These are phyloP conservation scores for Arctopsyche grandis DNA, from an alignment of 1,140 invertebrate species.

Conservation along the genomic window DNA sequence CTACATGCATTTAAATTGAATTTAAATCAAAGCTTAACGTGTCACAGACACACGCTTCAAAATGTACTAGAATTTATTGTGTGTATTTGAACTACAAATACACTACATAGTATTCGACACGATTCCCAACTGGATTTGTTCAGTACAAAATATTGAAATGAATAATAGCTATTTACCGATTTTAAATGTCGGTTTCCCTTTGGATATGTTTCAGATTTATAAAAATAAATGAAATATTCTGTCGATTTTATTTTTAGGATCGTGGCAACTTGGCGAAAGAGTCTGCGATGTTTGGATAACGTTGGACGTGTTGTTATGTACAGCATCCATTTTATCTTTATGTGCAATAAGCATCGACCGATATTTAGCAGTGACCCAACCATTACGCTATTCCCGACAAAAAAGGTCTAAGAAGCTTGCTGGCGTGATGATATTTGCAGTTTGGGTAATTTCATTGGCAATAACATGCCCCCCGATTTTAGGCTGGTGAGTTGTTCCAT, in stretches of 20 bases:
- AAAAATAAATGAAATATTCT: neutral
- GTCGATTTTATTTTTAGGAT: conserved; percentile 64
- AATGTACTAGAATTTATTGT: no score
- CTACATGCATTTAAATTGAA: no score
- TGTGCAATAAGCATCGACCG: conserved; percentile 88
- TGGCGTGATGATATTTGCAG: conserved; percentile 80
- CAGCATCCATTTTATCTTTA: conserved; percentile 82
- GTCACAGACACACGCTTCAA: no score
- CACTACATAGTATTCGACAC: no score
- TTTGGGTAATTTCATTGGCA: conserved; percentile 83
- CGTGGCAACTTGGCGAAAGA: conserved; percentile 81
- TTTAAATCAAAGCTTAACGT: no score
- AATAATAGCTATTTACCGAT: no score
- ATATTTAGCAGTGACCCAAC: conserved; percentile 88
- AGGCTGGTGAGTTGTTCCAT: conserved; percentile 71
- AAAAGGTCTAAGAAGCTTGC: conserved; percentile 82
- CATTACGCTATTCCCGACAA: conserved; percentile 81
- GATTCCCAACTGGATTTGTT: no score
- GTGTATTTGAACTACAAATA: no score
- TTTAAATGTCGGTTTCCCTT: no score
- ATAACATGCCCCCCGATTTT: conserved; percentile 88
- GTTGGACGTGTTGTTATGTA: conserved; percentile 92
- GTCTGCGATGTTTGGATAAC: conserved; percentile 92
- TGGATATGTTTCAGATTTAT: no score
- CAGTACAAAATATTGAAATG: no score